These are phyloP conservation scores for Osmerus eperlanus DNA, from an alignment of 2,113 vertebrate species.

Conservation along the genomic window DNA sequence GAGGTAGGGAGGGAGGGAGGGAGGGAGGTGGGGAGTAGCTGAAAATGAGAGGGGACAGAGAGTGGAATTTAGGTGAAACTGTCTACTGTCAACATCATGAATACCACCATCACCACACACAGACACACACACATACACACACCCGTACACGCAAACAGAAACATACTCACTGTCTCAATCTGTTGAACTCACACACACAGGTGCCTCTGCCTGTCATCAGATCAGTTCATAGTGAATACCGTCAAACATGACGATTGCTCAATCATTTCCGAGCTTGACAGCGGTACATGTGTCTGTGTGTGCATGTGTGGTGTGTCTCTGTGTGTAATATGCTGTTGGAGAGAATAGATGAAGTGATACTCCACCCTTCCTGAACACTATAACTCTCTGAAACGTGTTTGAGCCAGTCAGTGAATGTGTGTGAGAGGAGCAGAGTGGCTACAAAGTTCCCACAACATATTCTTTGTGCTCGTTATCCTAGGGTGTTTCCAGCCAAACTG, in stretches of 20 bases:
- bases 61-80: conserved; percentile 18
- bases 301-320: conserved; percentile 5
- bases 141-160: not conserved
- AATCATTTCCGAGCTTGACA: no score
- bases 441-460: conserved; percentile 4
- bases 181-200: not conserved
- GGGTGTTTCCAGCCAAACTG: conserved; percentile 40
- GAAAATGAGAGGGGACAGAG: not conserved
- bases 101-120: not conserved
- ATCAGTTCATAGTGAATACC: not conserved
- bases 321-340: not conserved
- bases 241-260: no score
- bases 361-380: not conserved
- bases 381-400: not conserved
- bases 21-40: not conserved
- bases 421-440: conserved; percentile 15
- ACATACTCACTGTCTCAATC: not conserved
- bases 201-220: not conserved
- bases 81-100: not conserved
- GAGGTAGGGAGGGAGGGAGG: not conserved
- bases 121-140: not conserved
- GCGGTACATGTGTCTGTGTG: not conserved
- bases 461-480: conserved; percentile 23
- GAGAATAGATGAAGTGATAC: not conserved
- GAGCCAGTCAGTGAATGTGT: conserved; percentile 7